These are phyloP conservation scores for Myiothlypis chrysogaster DNA, from an alignment of 2,797 vertebrate genomes.

Conservation along the genomic window DNA sequence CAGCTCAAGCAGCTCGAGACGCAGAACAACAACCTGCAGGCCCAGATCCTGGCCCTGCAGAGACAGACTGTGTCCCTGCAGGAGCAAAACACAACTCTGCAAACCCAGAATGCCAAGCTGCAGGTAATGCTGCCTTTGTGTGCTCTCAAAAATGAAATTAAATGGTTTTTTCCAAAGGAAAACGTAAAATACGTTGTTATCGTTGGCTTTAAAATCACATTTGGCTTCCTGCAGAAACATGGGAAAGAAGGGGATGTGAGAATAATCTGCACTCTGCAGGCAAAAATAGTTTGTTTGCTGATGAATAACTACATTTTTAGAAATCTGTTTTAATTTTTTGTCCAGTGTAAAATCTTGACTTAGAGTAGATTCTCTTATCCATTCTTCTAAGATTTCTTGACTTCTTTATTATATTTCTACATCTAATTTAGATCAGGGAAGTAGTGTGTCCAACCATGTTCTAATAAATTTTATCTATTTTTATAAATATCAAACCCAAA, in stretches of 20 bases:
- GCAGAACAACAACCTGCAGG: conserved; percentile 94
- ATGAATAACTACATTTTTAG: neutral
- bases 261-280: neutral
- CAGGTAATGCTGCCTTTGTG: conserved; percentile 80
- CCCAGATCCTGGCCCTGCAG: conserved; percentile 94
- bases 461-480: neutral
- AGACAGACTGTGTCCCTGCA: conserved; percentile 91
- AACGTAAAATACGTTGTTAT: neutral
- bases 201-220: accelerated
- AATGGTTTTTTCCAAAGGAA: neutral
- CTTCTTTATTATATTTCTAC: neutral
- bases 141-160: neutral
- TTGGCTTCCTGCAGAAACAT: neutral
- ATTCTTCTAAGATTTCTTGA: neutral
- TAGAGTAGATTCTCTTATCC: neutral
- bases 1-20: conserved; percentile 95
- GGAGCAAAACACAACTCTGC: conserved; percentile 93
- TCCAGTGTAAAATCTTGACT: neutral
- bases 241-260: neutral
- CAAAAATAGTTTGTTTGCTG: neutral
- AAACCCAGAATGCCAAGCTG: conserved; percentile 96
- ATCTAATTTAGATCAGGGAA: neutral
- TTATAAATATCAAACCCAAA: neutral
- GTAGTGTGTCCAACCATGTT: neutral
- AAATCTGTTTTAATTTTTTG: neutral